A percentile compares a stretch with the other conserved stretches of the same genome.
Conservation (phyloP, 2,113 vertebrate species). For the Struthio camelus region DNA sequence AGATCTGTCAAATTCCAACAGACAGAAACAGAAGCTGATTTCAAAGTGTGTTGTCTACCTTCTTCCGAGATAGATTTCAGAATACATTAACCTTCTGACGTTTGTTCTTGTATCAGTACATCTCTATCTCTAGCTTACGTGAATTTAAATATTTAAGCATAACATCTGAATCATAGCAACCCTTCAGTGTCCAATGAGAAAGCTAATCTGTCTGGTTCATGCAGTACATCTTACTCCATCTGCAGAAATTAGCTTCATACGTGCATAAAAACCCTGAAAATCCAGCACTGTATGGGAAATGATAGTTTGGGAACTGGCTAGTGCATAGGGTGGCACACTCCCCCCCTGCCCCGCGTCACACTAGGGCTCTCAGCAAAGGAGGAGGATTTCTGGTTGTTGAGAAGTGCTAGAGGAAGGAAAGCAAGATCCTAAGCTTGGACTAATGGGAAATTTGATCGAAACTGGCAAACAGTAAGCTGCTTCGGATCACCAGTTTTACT, state of each 20-base stretch:
- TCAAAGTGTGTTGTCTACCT: background rate
- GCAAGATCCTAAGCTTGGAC: background rate
- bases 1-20: conserved; percentile 8
- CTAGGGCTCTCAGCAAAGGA: background rate
- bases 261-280: background rate
- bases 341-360: too few species aligned
- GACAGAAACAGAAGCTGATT: conserved; percentile 21
- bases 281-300: background rate
- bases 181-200: background rate
- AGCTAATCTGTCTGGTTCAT: background rate
- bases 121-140: conserved; percentile 34
- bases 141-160: conserved; percentile 40
- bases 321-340: too few species aligned
- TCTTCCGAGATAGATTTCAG: background rate
- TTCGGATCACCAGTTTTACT: background rate
- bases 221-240: background rate
- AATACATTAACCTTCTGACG: conserved; percentile 30
- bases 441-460: background rate
- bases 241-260: background rate
- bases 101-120: conserved; percentile 27
- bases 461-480: background rate
- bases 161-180: conserved; percentile 30
- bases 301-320: background rate
- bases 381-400: background rate
- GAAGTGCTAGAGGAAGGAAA: background rate